Evolutionary conservation across 1,140 invertebrate genomes (phyloP).

Genomic region (Drepana arcuata): DNA sequence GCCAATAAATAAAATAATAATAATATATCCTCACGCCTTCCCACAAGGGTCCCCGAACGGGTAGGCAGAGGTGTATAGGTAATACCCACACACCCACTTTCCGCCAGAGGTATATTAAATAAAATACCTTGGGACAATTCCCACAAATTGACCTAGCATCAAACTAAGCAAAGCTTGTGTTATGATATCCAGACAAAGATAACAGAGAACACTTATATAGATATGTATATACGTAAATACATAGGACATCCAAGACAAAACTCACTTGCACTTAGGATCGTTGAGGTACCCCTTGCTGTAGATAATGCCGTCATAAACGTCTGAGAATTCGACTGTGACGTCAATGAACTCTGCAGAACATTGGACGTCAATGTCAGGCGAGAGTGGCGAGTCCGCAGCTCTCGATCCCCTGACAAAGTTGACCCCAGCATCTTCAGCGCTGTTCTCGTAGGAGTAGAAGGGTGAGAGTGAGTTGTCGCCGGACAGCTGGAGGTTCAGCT

Average conservation of each 20-base stretch:
- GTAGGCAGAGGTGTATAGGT: too few relatives aligned
- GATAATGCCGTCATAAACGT: constrained; percentile 79
- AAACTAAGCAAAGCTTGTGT: too few relatives aligned
- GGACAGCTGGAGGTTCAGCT: constrained; percentile 56
- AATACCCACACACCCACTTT: too few relatives aligned
- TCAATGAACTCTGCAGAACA: constrained; percentile 74
- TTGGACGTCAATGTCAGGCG: constrained; percentile 75
- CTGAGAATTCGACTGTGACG: constrained; percentile 77
- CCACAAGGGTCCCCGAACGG: too few relatives aligned
- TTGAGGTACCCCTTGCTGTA: constrained; percentile 81
- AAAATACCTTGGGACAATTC: too few relatives aligned
- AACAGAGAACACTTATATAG: too few relatives aligned
- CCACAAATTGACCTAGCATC: too few relatives aligned
- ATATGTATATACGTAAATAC: too few relatives aligned
- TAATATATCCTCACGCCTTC: too few relatives aligned
- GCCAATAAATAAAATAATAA: constrained; percentile 1
- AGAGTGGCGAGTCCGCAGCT: constrained; percentile 38
- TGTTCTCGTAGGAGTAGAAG: constrained; percentile 60
- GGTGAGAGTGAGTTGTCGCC: constrained; percentile 50
- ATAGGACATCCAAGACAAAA: too few relatives aligned
- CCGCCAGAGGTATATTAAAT: too few relatives aligned
- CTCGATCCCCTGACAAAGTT: constrained; percentile 57
- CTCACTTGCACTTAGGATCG: constrained; percentile 78
- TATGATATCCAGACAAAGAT: too few relatives aligned
- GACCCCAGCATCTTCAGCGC: constrained; percentile 51